Evolutionary conservation across 2,888 invertebrate species (phyloP).

Genomic region (Drosophila leonis): DNA sequence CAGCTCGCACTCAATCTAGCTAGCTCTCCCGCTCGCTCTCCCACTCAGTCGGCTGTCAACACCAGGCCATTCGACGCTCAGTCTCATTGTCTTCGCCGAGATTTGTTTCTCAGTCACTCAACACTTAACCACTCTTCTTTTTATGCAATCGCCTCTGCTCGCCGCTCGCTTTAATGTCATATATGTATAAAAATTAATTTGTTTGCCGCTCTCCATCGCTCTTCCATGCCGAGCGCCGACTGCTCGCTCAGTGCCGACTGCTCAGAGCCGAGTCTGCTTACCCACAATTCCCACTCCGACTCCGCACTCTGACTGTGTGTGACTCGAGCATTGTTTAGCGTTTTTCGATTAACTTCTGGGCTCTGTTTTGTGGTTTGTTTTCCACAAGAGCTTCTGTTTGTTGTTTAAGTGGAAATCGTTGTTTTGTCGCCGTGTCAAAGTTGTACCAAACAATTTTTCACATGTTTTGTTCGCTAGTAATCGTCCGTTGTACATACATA

Average conservation of each 20-base stretch:
- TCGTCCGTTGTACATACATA: slow-evolving; percentile 22
- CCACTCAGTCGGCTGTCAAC: slow-evolving; percentile 63
- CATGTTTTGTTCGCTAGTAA: slow-evolving; percentile 52
- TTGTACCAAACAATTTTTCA: slow-evolving; percentile 68
- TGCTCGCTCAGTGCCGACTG: not conserved
- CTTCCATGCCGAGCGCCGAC: slow-evolving; percentile 7
- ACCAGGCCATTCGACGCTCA: slow-evolving; percentile 61
- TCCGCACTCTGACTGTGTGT: slow-evolving; percentile 13
- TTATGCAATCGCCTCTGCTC: slow-evolving; percentile 65
- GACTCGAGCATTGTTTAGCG: slow-evolving; percentile 68
- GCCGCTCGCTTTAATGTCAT: slow-evolving; percentile 80
- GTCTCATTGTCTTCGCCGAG: slow-evolving; percentile 76
- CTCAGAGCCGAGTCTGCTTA: not conserved
- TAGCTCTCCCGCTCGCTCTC: slow-evolving; percentile 17
- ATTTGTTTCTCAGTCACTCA: slow-evolving; percentile 79
- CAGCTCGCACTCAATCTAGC: slow-evolving; percentile 41
- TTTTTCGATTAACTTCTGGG: slow-evolving; percentile 81
- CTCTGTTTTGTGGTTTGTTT: slow-evolving; percentile 65
- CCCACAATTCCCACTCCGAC: slow-evolving; percentile 1
- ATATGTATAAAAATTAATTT: slow-evolving; percentile 83
- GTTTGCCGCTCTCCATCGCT: slow-evolving; percentile 69
- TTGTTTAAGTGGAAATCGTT: slow-evolving; percentile 82
- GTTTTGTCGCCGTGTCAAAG: slow-evolving; percentile 76
- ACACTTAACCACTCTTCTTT: slow-evolving; percentile 71
- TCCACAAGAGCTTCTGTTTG: slow-evolving; percentile 65